These are phyloP conservation scores for Elephantulus edwardii DNA, from an alignment of 2,113 vertebrate genomes.

Conservation along the genomic window DNA sequence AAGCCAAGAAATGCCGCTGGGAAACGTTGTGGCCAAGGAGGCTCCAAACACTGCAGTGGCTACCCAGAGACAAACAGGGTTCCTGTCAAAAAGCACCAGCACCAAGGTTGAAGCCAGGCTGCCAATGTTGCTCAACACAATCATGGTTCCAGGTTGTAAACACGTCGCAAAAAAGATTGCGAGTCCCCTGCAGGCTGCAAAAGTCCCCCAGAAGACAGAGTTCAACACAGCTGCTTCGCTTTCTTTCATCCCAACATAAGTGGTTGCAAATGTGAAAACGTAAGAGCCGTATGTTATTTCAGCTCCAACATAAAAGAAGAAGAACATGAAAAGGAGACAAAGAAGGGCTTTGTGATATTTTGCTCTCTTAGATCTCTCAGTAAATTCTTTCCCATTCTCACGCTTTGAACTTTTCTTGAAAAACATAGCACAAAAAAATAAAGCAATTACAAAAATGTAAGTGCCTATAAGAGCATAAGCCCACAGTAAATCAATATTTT, in stretches of 20 bases:
- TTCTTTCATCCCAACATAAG: conserved; percentile 84
- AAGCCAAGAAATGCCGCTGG: conserved; percentile 94
- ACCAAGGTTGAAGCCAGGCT: conserved; percentile 84
- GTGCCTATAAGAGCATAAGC: conserved; percentile 90
- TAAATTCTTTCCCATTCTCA: conserved; percentile 70
- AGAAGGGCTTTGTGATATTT: conserved; percentile 88
- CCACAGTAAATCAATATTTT: conserved; percentile 82
- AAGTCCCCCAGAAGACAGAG: conserved; percentile 93
- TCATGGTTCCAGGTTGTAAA: conserved; percentile 90
- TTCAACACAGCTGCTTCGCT: conserved; percentile 89
- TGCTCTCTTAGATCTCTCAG: conserved; percentile 78
- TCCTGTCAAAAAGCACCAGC: conserved; percentile 86
- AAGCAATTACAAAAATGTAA: conserved; percentile 86
- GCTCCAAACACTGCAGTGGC: conserved; percentile 89
- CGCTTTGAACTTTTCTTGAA: conserved; percentile 67
- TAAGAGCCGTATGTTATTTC: conserved; percentile 95
- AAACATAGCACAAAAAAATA: conserved; percentile 88
- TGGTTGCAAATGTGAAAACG: conserved; percentile 89
- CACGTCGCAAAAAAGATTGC: conserved; percentile 91
- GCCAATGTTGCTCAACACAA: conserved; percentile 88
- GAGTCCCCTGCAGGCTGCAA: conserved; percentile 88
- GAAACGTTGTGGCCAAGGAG: conserved; percentile 94
- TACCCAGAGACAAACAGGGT: conserved; percentile 84
- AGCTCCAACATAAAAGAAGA: conserved; percentile 93
- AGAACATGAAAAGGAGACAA: conserved; percentile 90